Evolutionary conservation across 1,140 invertebrate species (phyloP).

Genomic region (Lepidurus couesii): DNA sequence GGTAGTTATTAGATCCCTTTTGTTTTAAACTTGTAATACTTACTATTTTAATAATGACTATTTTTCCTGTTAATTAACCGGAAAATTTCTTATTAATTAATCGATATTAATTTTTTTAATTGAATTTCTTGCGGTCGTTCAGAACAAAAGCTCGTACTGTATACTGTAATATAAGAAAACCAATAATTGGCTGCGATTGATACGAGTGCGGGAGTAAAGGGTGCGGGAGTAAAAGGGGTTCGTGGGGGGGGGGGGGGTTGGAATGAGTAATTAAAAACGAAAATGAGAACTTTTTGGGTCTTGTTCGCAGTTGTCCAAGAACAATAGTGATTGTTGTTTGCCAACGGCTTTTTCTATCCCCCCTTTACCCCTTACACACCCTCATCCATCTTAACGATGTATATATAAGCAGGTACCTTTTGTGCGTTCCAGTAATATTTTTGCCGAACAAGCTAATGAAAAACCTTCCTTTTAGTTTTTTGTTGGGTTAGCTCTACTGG

Average conservation of each 20-base stretch:
- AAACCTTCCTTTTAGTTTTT: not conserved
- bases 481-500: not conserved
- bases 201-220: not conserved
- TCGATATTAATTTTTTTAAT: no score
- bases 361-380: not conserved
- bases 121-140: no score
- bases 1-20: no score
- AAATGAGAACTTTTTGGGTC: not conserved
- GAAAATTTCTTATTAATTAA: no score
- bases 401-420: not conserved
- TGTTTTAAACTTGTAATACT: no score
- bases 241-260: not conserved
- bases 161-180: no score
- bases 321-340: not conserved
- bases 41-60: no score
- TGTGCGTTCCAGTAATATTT: not conserved
- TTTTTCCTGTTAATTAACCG: no score
- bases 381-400: constrained; percentile 7
- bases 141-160: no score
- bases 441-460: not conserved
- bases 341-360: not conserved
- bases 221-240: not conserved
- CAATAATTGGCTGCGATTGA: no score
- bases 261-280: not conserved
- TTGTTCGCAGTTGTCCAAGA: not conserved